phyloP scores from a whole-genome alignment of 1,140 invertebrate species.

The Archivesica marissinica region DNA sequence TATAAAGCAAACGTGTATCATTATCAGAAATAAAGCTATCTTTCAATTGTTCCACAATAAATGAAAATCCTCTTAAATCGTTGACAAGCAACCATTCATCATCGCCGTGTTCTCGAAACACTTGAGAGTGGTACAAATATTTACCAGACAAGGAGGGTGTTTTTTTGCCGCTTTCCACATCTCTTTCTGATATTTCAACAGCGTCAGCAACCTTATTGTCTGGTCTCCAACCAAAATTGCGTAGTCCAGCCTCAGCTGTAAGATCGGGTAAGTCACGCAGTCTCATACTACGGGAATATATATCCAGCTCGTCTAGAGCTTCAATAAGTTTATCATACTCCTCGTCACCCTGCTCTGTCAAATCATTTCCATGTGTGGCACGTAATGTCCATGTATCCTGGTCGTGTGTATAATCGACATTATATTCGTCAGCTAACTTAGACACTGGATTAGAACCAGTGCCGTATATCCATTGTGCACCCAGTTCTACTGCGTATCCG shows the following conservation, averaged over 20 bases:
- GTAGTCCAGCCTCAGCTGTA: conserved; percentile 14
- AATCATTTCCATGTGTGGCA: conserved; percentile 26
- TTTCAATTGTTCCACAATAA: conserved; percentile 13
- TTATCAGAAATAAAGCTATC: background rate
- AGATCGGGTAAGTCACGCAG: too few relatives aligned
- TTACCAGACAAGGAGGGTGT: conserved; percentile 20
- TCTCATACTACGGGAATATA: background rate
- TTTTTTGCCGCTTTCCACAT: conserved; percentile 25
- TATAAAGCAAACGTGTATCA: conserved; percentile 1
- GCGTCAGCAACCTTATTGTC: conserved; percentile 26
- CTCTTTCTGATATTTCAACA: conserved; percentile 29
- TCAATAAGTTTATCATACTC: background rate
- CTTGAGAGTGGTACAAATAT: conserved; percentile 1
- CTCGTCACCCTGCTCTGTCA: conserved; percentile 6
- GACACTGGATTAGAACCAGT: conserved; percentile 47
- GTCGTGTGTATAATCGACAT: background rate
- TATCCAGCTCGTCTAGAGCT: too few relatives aligned
- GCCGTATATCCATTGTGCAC: conserved; percentile 55
- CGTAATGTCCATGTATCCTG: conserved; percentile 36
- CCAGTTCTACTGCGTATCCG: conserved; percentile 38
- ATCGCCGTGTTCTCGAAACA: conserved; percentile 24
- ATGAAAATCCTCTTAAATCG: conserved; percentile 11
- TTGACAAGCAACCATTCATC: conserved; percentile 34
- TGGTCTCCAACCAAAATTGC: conserved; percentile 31
- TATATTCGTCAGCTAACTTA: conserved; percentile 9